Evolutionary conservation across 1,140 invertebrate genomes (phyloP).

Genomic region (Bombus pyrosoma): DNA sequence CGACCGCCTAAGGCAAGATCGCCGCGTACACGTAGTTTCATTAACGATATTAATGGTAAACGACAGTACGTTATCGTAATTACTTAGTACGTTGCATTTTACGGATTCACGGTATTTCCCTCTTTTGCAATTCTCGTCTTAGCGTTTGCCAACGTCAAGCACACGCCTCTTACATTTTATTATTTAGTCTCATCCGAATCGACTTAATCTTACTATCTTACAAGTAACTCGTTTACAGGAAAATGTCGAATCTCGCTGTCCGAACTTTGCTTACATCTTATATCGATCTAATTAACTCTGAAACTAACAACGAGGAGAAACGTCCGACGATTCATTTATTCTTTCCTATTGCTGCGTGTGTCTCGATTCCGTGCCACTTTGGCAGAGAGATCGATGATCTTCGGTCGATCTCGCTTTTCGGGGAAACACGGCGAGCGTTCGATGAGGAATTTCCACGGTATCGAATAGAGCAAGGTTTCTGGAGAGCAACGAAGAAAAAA

Average conservation of each 20-base stretch:
- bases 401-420: background rate
- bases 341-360: constrained; percentile 22
- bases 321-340: background rate
- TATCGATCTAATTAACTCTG: constrained; percentile 41
- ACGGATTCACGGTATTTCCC: constrained; percentile 32
- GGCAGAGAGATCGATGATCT: background rate
- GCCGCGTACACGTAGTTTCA: constrained; percentile 51
- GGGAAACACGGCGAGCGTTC: background rate
- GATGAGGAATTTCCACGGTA: background rate
- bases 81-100: constrained; percentile 23
- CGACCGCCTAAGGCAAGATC: constrained; percentile 65
- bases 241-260: constrained; percentile 14
- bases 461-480: background rate
- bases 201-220: constrained; percentile 22
- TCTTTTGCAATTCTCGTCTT: background rate
- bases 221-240: constrained; percentile 9
- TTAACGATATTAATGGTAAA: constrained; percentile 58
- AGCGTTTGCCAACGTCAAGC: background rate
- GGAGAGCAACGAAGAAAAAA: background rate
- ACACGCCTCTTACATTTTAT: background rate
- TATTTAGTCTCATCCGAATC: constrained; percentile 3
- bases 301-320: constrained; percentile 49
- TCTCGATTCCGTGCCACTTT: background rate
- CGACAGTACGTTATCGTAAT: constrained; percentile 42
- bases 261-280: constrained; percentile 1